Conservation (phyloP, 2,113 vertebrate species). For the Emydocephalus ijimae region DNA sequence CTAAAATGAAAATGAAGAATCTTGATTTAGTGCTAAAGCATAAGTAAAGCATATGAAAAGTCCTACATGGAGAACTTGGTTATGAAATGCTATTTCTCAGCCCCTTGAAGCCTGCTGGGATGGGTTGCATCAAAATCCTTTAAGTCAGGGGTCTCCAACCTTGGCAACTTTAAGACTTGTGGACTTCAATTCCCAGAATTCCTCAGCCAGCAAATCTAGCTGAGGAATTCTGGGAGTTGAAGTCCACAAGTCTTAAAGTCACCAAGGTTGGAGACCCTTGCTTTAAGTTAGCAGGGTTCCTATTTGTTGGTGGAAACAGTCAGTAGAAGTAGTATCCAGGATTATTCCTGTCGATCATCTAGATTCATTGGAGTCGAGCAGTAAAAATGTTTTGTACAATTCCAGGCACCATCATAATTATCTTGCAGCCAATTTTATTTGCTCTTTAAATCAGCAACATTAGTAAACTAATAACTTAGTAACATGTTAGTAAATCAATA, state of each 20-base stretch:
- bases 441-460: not conserved
- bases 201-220: too few relatives aligned
- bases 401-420: not conserved
- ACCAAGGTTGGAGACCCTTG: too few relatives aligned
- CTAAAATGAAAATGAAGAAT: constrained; percentile 19
- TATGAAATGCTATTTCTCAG: not conserved
- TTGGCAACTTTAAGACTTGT: too few relatives aligned
- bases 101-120: not conserved
- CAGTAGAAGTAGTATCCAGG: not conserved
- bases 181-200: too few relatives aligned
- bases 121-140: not conserved
- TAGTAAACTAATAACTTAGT: too few relatives aligned
- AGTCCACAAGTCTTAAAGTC: too few relatives aligned
- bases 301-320: not conserved
- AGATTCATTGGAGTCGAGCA: not conserved
- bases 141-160: not conserved
- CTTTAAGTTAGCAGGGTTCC: not conserved
- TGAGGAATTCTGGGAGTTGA: too few relatives aligned
- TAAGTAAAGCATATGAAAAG: not conserved
- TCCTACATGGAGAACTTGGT: not conserved
- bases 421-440: not conserved
- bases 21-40: not conserved
- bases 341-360: not conserved
- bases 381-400: not conserved
- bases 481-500: too few relatives aligned